Evolutionary conservation across 2,888 invertebrate genomes (phyloP).

Genomic region (Stictocephala bisonia): DNA sequence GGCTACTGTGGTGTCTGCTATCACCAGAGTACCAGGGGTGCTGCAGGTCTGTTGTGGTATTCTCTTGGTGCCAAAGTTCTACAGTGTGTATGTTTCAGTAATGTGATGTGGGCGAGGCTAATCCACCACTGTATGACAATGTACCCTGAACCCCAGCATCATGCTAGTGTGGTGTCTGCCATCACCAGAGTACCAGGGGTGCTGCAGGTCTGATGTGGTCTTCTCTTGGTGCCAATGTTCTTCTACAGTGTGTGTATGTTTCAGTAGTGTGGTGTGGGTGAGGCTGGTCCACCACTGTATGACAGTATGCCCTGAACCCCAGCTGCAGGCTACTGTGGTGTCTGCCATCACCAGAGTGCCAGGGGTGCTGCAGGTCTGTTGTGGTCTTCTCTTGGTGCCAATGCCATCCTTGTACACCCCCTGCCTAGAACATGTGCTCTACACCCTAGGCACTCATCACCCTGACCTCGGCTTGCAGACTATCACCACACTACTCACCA

Average conservation of each 20-base stretch:
- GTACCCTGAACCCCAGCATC: conserved; percentile 39
- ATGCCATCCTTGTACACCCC: conserved; percentile 72
- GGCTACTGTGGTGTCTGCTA: conserved; percentile 68
- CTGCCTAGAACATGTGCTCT: conserved; percentile 75
- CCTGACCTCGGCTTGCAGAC: conserved; percentile 71
- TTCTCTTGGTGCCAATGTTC: conserved; percentile 78
- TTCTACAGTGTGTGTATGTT: too few relatives aligned
- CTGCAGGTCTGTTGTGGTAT: conserved; percentile 76
- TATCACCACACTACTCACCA: conserved; percentile 71
- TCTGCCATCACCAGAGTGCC: conserved; percentile 75
- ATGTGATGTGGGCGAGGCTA: conserved; percentile 87
- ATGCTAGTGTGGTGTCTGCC: conserved; percentile 67
- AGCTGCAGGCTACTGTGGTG: conserved; percentile 63
- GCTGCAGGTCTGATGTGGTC: conserved; percentile 75
- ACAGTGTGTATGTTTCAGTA: too few relatives aligned
- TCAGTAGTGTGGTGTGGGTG: conserved; percentile 83
- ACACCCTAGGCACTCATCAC: conserved; percentile 76
- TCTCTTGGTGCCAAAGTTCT: conserved; percentile 77
- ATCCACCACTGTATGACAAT: conserved; percentile 81
- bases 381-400: conserved; percentile 76
- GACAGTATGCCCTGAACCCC: conserved; percentile 64
- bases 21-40: conserved; percentile 74
- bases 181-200: conserved; percentile 76
- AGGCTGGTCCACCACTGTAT: conserved; percentile 84
- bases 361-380: conserved; percentile 75